Conservation (phyloP, 2,113 vertebrate species). For the Drymodes brunneopygia region DNA sequence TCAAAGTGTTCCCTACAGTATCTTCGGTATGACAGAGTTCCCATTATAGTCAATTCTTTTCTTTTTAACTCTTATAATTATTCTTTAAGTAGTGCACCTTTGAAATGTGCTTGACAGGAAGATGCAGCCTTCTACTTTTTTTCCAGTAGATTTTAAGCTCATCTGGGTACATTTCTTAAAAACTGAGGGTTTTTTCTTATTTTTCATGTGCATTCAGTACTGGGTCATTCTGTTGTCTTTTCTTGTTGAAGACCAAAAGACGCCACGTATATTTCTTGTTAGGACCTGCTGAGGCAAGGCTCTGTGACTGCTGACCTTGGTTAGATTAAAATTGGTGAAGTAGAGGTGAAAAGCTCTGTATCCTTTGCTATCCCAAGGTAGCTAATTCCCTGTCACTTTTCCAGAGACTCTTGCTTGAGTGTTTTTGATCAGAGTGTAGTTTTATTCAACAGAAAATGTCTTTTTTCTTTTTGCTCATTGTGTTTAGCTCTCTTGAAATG, state of each 20-base stretch:
- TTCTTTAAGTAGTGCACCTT: slow-evolving; percentile 10
- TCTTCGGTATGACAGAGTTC: slow-evolving; percentile 1
- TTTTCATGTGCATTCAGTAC: neutral
- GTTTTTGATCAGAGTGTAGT: neutral
- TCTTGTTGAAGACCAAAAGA: neutral
- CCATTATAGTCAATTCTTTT: slow-evolving; percentile 29
- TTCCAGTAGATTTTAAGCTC: neutral
- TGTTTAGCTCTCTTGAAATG: neutral
- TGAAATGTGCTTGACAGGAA: slow-evolving; percentile 8
- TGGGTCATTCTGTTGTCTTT: neutral
- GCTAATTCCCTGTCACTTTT: neutral
- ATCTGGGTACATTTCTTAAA: neutral
- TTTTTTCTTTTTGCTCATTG: neutral
- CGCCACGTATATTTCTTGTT: neutral
- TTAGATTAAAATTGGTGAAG: neutral
- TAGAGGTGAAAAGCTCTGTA: neutral
- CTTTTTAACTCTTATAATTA: slow-evolving; percentile 25
- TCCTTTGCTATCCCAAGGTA: neutral
- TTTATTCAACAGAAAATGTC: neutral
- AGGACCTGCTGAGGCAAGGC: neutral
- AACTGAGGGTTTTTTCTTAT: neutral
- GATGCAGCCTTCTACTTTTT: neutral
- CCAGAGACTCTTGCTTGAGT: neutral
- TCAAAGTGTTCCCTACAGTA: neutral
- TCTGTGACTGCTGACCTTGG: neutral